Evolutionary conservation across 2,888 invertebrate species (phyloP), one percentile per base, ranked within the genome.

Genomic region (Lamellibrachia columna): DNA sequence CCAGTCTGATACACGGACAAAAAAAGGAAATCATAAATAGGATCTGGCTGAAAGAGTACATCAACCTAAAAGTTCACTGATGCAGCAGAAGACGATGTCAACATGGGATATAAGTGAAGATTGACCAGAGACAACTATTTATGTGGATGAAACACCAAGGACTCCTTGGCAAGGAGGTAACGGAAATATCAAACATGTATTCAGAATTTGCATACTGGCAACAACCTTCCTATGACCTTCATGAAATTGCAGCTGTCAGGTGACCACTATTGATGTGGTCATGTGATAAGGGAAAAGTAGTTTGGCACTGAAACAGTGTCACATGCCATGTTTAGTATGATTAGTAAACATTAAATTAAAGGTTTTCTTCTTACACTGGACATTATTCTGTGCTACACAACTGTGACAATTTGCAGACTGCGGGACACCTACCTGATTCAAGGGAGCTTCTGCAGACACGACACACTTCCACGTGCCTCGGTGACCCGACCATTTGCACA

Each of bases 391-490:
- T n/a, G 11, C 52, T 55, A 22, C 22, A 53, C 90, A 40, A 22
- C 90, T 90, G 52, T 52, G 52, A 75, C 53, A 53, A 9, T 3
- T 90, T 90, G n/a, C 52, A 55, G 53, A 75, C 40, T 40, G 40
- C 40, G 40, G 52, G 40, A 92, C 52, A 15, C 94, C 92, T 93
- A 96, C 96, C 95, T 94, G 94, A 91, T 94, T 95, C 95, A 95
- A 95, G 75, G 94, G 95, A n/a, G 95, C 93, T 9, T 95, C 94
- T 58, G 95, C 94, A 0, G 96, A 96, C 11, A 95, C 95, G 2
- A 94, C 94, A 94, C 94, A 95, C 55, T 95, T 95, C 98, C 98
- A 98, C 92, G 97, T 97, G 91, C 97, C 97, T 93, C 97, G 97
- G 95, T 97, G 94, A 8, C 96, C 95, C 7, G 92, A 52, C 96